Evolutionary conservation across 1,140 invertebrate genomes (phyloP), one percentile per base, ranked within the genome.

Genomic region (Berghia stephanieae): DNA sequence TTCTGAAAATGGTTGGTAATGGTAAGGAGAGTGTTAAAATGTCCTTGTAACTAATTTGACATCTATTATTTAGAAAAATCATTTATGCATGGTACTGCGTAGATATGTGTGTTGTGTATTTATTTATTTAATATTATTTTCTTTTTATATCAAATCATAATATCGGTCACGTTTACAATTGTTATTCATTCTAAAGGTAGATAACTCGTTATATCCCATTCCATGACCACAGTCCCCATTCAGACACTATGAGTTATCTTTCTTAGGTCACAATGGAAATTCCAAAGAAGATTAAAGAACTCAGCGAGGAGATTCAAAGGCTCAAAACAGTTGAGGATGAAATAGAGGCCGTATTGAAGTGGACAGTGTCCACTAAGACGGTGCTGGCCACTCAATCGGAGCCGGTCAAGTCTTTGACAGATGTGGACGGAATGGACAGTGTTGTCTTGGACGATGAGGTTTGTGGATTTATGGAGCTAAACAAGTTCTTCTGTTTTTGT

Each of bases 391-490:
- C 78, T 18, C 84, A 85, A 68, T 78, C 82, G 63, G 77, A 72
- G 31, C 77, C 80, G 31, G 72, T 78, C 63, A 63, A 27, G 24
- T 84, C 79, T 49, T 70, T 79, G 3, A 84, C 84, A 8, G 82
- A 81, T 34, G 18, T 68, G 0, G 83, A 83, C 31, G 92, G 92
- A 66, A 90, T 90, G 34, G 87, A 89, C 42, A 90, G 91, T 82
- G 87, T 92, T 67, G 89, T 92, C 77, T 90, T 92, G 44, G 91
- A 91, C 79, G 91, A 92, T 68, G 92, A 92, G 92, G 93, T 93
- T 88, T 86, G 84, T 72, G 1, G 21, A 49, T 24, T n/a, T n/a
- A n/a, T n/a, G n/a, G n/a, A n/a, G n/a, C n/a, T n/a, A n/a, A n/a
- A n/a, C n/a, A n/a, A n/a, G n/a, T n/a, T n/a, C n/a, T n/a, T n/a